Base-by-base conservation (phyloP, 2,888 invertebrate genomes). In the Oscheius sp. region DNA sequence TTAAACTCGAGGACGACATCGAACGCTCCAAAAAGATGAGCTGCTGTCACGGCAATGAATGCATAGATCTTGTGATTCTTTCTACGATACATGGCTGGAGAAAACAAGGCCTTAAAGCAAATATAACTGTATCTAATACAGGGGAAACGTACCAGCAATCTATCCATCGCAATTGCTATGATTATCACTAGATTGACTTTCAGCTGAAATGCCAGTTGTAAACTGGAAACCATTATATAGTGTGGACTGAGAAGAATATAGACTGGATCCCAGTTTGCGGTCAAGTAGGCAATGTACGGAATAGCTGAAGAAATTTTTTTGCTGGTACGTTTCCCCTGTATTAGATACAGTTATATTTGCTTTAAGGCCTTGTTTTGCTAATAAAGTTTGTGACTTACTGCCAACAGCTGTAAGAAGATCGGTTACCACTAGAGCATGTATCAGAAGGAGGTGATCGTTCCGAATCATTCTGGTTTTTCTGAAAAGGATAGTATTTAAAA, bases 61-160 rank as follows among this genome's bases (percentile, higher is more conserved):
- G 71, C 58, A 32, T 71, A 71, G 32, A 59, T 5, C 7, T 53
- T 47, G 35, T 71, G 58, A 2, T 71, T 59, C 9, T 51, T 58
- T 11, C 32, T 29, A 7, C 71, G 33, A 9, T 60, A 71, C 13
- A 71, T 9, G 2, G 50, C 60, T 0, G 71, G 71, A 13, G 11
- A 21, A 29, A 50, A 71, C 10, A 71, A 37, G 2, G 71, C 71
- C 71, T 71, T 21, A 33, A 71, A 58, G 32, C 53, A 9, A 53
- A 21, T 1, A 10, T 7, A 21, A 3, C 2, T 10, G 57, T 9
- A 29, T 3, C 29, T 29, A 13, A 33, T 13, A 21, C 13, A 57
- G 2, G 9, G 2, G 29, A 57, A 57, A 57, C n/a, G n/a, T 65
- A 71, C 71, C 71, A 71, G 3, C 10, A 42, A 21, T 33, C 71